Conservation (phyloP, 2,113 vertebrate species). For the Hemicordylus capensis region DNA sequence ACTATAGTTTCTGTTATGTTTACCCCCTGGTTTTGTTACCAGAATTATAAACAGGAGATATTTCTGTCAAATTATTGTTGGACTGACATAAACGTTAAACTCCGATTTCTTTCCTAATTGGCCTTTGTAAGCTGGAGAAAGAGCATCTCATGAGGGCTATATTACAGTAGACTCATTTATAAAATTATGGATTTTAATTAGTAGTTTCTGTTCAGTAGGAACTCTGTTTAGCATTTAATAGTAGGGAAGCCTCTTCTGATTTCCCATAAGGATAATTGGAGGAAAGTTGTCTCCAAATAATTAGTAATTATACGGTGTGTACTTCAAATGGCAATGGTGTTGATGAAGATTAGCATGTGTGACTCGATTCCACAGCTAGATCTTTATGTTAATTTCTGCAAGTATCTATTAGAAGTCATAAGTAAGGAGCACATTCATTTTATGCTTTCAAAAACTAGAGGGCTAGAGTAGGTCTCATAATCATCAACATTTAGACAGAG, state of each 20-base stretch:
- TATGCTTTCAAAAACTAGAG: background rate
- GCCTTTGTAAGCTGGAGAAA: constrained; percentile 12
- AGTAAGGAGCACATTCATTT: constrained; percentile 38
- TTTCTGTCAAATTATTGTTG: background rate
- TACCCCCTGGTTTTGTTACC: background rate
- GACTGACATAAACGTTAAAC: background rate
- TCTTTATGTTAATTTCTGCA: constrained; percentile 60
- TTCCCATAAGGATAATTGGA: constrained; percentile 66
- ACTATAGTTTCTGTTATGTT: background rate
- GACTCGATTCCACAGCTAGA: constrained; percentile 34
- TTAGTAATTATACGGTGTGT: constrained; percentile 41
- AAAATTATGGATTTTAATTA: constrained; percentile 71
- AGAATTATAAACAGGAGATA: background rate
- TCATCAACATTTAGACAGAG: background rate
- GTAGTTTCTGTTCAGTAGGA: constrained; percentile 65
- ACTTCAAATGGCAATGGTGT: constrained; percentile 62
- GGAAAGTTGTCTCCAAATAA: constrained; percentile 53
- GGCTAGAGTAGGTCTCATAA: background rate
- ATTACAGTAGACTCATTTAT: constrained; percentile 47
- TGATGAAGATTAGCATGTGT: constrained; percentile 67
- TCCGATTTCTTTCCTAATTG: constrained; percentile 1
- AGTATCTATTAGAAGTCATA: constrained; percentile 34
- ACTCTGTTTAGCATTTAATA: constrained; percentile 66
- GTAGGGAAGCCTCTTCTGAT: constrained; percentile 63
- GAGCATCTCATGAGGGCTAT: constrained; percentile 32